Evolutionary conservation across 2,888 invertebrate species (phyloP).

Genomic region (Malacosoma neustria): DNA sequence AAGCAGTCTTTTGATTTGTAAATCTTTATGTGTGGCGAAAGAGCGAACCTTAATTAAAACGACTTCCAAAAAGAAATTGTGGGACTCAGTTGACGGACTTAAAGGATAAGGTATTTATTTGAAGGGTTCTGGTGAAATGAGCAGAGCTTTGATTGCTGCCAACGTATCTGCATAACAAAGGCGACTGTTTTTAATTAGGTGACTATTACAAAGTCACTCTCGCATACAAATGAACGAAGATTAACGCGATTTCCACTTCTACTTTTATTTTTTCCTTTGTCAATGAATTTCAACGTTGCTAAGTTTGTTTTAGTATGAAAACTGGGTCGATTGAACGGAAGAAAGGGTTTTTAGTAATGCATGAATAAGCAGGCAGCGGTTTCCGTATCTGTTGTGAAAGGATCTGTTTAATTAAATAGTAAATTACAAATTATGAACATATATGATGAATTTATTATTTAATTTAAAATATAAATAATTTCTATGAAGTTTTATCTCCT

Average conservation of each 20-base stretch:
- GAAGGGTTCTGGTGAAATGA: slow-evolving; percentile 33
- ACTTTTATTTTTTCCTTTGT: slow-evolving; percentile 40
- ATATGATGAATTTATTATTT: too few species aligned
- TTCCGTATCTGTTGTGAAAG: too few species aligned
- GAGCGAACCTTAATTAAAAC: slow-evolving; percentile 27
- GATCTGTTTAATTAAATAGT: too few species aligned
- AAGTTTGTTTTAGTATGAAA: slow-evolving; percentile 34
- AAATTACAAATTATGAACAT: too few species aligned
- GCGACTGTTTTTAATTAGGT: slow-evolving; percentile 58
- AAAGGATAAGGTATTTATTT: slow-evolving; percentile 35
- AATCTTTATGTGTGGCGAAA: slow-evolving; percentile 21
- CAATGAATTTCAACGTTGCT: slow-evolving; percentile 24
- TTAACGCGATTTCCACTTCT: slow-evolving; percentile 33
- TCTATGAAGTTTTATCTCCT: too few species aligned
- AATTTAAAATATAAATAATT: too few species aligned
- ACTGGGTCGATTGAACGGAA: slow-evolving; percentile 27
- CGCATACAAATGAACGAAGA: slow-evolving; percentile 55
- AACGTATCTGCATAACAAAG: slow-evolving; percentile 59
- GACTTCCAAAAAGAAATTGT: slow-evolving; percentile 22
- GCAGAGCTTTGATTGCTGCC: slow-evolving; percentile 38
- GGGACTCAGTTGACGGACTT: slow-evolving; percentile 18
- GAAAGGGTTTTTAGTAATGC: too few species aligned
- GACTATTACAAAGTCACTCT: slow-evolving; percentile 43
- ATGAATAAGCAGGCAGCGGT: too few species aligned
- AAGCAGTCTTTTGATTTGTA: slow-evolving; percentile 19